Evolutionary conservation across 2,888 invertebrate genomes (phyloP).

Genomic region (Drosophila borealis): DNA sequence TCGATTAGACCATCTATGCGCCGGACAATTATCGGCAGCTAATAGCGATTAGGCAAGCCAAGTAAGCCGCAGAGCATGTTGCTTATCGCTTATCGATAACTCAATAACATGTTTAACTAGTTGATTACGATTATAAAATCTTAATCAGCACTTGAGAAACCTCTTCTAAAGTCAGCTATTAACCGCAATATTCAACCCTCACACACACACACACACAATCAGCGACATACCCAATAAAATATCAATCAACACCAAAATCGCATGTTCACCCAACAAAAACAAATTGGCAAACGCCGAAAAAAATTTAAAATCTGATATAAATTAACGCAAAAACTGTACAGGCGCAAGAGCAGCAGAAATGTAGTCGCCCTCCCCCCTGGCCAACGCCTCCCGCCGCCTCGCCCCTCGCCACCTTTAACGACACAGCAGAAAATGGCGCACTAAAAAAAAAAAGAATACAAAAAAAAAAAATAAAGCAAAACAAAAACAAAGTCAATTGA

Average conservation of each 20-base stretch:
- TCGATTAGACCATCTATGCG: neutral
- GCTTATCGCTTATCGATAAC: conserved; percentile 10
- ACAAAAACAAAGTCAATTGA: conserved; percentile 67
- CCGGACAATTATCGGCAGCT: too few species aligned
- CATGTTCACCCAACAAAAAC: conserved; percentile 32
- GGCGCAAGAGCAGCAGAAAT: conserved; percentile 38
- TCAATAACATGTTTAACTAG: conserved; percentile 4
- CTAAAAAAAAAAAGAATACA: conserved; percentile 27
- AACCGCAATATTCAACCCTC: conserved; percentile 22
- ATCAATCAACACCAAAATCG: conserved; percentile 49
- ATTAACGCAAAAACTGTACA: conserved; percentile 45
- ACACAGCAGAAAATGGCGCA: conserved; percentile 53
- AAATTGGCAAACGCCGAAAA: conserved; percentile 37
- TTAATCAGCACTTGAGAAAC: conserved; percentile 23
- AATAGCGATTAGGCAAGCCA: neutral
- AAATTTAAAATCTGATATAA: conserved; percentile 43
- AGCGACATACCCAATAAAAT: conserved; percentile 27
- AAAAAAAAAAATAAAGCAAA: conserved; percentile 9
- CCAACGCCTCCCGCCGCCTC: conserved; percentile 2
- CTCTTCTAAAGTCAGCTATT: conserved; percentile 19
- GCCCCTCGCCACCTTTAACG: conserved; percentile 11
- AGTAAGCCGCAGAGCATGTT: neutral
- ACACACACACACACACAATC: conserved; percentile 7
- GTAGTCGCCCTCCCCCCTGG: conserved; percentile 2
- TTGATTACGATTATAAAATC: conserved; percentile 1